Conservation (phyloP, 1,140 invertebrate genomes). For the Heliothis subflexa region DNA sequence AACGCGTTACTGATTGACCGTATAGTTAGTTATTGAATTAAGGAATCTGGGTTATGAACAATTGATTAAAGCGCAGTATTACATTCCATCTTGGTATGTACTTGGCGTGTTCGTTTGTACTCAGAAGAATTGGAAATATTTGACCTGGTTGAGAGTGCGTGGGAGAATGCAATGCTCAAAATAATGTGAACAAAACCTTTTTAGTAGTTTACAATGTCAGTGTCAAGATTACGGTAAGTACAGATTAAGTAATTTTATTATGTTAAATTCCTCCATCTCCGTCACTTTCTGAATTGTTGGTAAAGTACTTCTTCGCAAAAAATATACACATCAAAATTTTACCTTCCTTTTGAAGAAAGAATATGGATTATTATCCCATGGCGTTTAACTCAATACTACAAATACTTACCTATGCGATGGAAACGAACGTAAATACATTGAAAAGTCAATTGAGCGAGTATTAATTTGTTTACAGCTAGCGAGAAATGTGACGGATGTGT, state of each 20-base stretch:
- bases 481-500: slow-evolving; percentile 1
- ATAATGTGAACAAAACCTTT: slow-evolving; percentile 1
- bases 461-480: slow-evolving; percentile 16
- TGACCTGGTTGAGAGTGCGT: slow-evolving; percentile 17
- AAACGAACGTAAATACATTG: not conserved
- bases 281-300: too few relatives aligned
- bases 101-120: slow-evolving; percentile 12
- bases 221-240: not conserved
- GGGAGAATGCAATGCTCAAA: slow-evolving; percentile 7
- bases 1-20: slow-evolving; percentile 8
- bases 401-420: too few relatives aligned
- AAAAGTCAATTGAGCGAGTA: slow-evolving; percentile 1
- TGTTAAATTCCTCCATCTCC: too few relatives aligned
- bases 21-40: slow-evolving; percentile 39
- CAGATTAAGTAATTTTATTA: not conserved
- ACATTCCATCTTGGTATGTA: slow-evolving; percentile 25
- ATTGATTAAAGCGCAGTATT: slow-evolving; percentile 34
- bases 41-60: slow-evolving; percentile 38
- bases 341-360: too few relatives aligned
- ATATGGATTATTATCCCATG: too few relatives aligned
- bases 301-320: not conserved
- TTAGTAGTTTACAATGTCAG: slow-evolving; percentile 8
- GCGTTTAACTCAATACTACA: too few relatives aligned
- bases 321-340: not conserved
- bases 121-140: slow-evolving; percentile 8